Conservation (phyloP, 2,888 invertebrate genomes). For the Vannuccia rotundouncinata region DNA sequence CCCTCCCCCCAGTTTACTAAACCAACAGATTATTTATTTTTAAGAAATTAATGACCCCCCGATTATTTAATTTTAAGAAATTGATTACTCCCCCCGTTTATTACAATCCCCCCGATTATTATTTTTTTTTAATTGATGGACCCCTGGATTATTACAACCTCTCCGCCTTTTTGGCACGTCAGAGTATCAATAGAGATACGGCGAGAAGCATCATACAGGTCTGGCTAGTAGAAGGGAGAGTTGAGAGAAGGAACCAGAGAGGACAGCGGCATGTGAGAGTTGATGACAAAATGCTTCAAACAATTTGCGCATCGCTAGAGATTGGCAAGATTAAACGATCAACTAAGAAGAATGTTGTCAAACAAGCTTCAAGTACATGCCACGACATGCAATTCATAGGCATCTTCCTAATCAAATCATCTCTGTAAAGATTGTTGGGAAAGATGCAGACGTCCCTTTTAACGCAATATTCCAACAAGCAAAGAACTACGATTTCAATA, state of each 20-base stretch:
- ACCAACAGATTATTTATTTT: no score
- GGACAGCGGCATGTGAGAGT: conserved; percentile 20
- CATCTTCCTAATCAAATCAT: conserved; percentile 17
- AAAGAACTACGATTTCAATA: conserved; percentile 21
- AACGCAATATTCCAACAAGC: conserved; percentile 17
- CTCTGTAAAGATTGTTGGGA: conserved; percentile 26
- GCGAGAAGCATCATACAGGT: conserved; percentile 12
- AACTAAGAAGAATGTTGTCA: conserved; percentile 9
- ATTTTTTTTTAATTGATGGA: no score
- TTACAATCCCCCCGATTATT: no score
- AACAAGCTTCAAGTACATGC: conserved; percentile 12
- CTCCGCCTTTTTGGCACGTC: no score
- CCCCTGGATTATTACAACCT: no score
- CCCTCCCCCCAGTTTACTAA: no score
- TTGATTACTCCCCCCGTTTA: no score
- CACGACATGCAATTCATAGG: neutral
- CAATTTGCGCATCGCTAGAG: conserved; percentile 17
- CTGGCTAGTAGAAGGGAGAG: conserved; percentile 27
- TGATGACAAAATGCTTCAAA: conserved; percentile 27
- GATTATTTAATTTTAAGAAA: no score
- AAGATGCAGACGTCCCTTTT: conserved; percentile 1
- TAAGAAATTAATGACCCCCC: no score
- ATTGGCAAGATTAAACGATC: conserved; percentile 19
- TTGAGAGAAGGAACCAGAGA: conserved; percentile 18
- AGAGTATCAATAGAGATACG: conserved; percentile 21